Base-by-base conservation (phyloP, 2,888 invertebrate genomes). In the Habrosyne pyritoides region DNA sequence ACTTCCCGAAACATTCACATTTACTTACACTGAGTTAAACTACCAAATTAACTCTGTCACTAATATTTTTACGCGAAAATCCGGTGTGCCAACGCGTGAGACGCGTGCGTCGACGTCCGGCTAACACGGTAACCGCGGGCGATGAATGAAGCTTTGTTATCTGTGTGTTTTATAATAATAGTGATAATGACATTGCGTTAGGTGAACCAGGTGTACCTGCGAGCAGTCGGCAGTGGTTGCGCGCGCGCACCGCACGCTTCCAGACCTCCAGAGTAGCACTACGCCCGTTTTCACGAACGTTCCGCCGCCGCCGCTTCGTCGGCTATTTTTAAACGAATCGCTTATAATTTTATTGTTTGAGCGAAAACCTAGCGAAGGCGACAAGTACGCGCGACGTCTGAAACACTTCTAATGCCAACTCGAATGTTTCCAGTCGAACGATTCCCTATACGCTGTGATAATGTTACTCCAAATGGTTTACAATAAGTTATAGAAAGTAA, bases 281-380 rank as follows among this genome's bases (percentile, higher is more conserved):
- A 83, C 76, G 69, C 67, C 42, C 66, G 76, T 69, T 75, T 67
- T 67, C 68, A 70, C 73, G 64, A 69, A 67, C 75, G 77, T 67
- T 72, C 58, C 81, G 73, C 64, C 68, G 73, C 74, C 77, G 67
- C 69, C 77, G 77, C 81, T 72, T 77, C 69, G 73, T 74, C 74
- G 61, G 77, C 86, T 91, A 91, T 91, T 90, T 91, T 84, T 88
- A 89, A 87, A 81, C 79, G 73, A 69, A 79, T 77, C 83, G 88
- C 86, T 86, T 91, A 91, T 91, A 91, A 91, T 90, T 91, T 92
- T 90, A 91, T 91, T 91, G 90, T 91, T 91, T 88, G 78, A 83
- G 81, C 87, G 81, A 88, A 89, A 91, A 83, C 82, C 78, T 75
- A 75, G 78, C 68, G 79, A 81, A 84, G 72, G 83, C 91, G 91